Percentiles rank a stretch among this genome's conserved stretches.
These are phyloP conservation scores for Liopterus haemorrhoidalis DNA, from an alignment of 2,888 invertebrate species.

Conservation along the genomic window DNA sequence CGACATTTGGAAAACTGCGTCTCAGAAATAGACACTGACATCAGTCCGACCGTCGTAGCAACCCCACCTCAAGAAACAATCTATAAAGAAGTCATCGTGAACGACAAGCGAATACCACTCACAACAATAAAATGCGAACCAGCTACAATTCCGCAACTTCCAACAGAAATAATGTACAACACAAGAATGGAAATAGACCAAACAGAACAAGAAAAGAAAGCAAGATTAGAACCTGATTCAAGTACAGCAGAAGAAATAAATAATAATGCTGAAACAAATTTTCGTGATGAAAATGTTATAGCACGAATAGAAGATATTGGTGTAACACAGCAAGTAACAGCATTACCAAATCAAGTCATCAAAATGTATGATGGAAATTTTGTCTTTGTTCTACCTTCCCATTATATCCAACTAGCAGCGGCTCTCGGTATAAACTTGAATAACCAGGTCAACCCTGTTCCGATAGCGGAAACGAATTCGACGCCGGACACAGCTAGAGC, in stretches of 20 bases:
- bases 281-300: constrained; percentile 5
- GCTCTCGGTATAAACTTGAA: constrained; percentile 46
- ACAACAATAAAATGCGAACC: constrained; percentile 16
- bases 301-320: constrained; percentile 21
- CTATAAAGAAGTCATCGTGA: constrained; percentile 16
- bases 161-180: constrained; percentile 13
- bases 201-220: constrained; percentile 15
- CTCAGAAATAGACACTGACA: constrained; percentile 55
- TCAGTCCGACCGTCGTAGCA: constrained; percentile 37
- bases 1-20: constrained; percentile 57
- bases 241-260: constrained; percentile 42
- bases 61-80: constrained; percentile 14
- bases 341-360: constrained; percentile 50
- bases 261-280: constrained; percentile 34
- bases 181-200: too few relatives aligned
- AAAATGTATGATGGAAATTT: constrained; percentile 56
- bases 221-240: constrained; percentile 40
- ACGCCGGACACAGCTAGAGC: constrained; percentile 23
- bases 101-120: constrained; percentile 16
- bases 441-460: constrained; percentile 33
- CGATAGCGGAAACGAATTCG: constrained; percentile 23
- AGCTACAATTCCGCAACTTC: constrained; percentile 13
- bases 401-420: constrained; percentile 55
- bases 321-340: constrained; percentile 37
- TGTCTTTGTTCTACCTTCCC: constrained; percentile 56